phyloP scores from a whole-genome alignment of 2,113 vertebrate species.

The Pterocles gutturalis region DNA sequence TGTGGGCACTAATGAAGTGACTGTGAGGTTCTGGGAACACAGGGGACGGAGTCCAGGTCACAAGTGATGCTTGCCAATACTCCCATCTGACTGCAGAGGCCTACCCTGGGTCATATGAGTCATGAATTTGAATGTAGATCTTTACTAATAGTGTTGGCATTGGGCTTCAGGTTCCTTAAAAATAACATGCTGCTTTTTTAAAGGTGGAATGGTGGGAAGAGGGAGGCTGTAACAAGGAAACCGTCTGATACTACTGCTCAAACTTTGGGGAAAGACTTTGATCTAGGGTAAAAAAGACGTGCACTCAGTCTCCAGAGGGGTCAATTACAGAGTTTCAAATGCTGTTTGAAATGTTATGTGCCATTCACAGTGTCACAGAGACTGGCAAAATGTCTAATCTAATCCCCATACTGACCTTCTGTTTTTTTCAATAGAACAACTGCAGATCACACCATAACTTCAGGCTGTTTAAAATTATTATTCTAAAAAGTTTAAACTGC shows the following conservation, averaged over 20 bases:
- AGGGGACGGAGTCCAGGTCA: slow-evolving; percentile 41
- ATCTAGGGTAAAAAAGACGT: neutral
- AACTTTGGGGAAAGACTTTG: neutral
- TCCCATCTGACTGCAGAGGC: slow-evolving; percentile 7
- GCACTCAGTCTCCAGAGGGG: neutral
- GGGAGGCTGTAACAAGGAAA: neutral
- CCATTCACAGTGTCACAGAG: neutral
- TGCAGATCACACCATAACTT: neutral
- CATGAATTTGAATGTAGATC: slow-evolving; percentile 35
- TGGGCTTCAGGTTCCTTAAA: slow-evolving; percentile 24
- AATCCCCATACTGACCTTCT: neutral
- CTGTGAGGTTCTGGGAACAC: slow-evolving; percentile 63
- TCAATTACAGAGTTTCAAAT: neutral
- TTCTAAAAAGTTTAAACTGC: neutral
- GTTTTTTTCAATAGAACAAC: neutral
- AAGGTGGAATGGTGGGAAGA: neutral
- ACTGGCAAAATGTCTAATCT: neutral
- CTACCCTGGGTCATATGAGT: slow-evolving; percentile 55
- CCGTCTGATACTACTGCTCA: neutral
- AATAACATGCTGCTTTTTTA: neutral
- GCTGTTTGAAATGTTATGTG: neutral
- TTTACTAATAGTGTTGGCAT: neutral
- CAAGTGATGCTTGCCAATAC: slow-evolving; percentile 30
- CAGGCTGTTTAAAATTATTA: neutral
- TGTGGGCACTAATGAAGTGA: slow-evolving; percentile 68